Conservation (phyloP, 2,888 invertebrate species). For the Vanessa cardui region DNA sequence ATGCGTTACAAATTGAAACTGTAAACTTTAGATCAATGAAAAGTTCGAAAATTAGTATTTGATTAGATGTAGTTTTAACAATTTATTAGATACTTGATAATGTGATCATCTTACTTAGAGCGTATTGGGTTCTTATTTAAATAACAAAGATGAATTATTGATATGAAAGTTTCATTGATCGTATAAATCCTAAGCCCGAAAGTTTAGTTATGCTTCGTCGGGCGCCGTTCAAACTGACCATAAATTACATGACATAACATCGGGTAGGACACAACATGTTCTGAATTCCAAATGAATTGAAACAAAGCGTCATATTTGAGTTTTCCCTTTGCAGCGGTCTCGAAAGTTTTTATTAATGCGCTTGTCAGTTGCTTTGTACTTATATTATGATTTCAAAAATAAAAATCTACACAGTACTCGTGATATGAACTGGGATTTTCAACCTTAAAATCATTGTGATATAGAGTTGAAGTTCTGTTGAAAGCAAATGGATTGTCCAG, state of each 20-base stretch:
- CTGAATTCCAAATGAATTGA: slow-evolving; percentile 65
- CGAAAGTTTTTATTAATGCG: slow-evolving; percentile 56
- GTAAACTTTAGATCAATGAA: no score
- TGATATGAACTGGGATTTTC: neutral
- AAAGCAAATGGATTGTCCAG: neutral
- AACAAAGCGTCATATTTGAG: slow-evolving; percentile 57
- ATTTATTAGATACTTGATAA: no score
- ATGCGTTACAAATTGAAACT: no score
- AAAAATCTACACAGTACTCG: slow-evolving; percentile 33
- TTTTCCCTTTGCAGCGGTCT: slow-evolving; percentile 49
- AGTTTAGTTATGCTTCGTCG: slow-evolving; percentile 17
- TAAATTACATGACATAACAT: slow-evolving; percentile 43
- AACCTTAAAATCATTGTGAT: neutral
- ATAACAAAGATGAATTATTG: no score
- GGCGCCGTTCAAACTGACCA: slow-evolving; percentile 23
- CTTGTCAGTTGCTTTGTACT: slow-evolving; percentile 52
- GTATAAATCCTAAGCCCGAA: slow-evolving; percentile 21
- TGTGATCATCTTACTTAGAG: no score
- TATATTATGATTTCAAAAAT: slow-evolving; percentile 43
- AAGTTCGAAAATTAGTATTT: no score
- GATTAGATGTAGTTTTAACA: no score
- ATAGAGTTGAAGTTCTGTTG: slow-evolving; percentile 9
- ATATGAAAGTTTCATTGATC: neutral
- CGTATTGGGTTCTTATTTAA: no score
- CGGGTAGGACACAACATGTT: slow-evolving; percentile 51